These are phyloP conservation scores for Cheilosia vernalis DNA, from an alignment of 2,888 invertebrate species.

Conservation along the genomic window DNA sequence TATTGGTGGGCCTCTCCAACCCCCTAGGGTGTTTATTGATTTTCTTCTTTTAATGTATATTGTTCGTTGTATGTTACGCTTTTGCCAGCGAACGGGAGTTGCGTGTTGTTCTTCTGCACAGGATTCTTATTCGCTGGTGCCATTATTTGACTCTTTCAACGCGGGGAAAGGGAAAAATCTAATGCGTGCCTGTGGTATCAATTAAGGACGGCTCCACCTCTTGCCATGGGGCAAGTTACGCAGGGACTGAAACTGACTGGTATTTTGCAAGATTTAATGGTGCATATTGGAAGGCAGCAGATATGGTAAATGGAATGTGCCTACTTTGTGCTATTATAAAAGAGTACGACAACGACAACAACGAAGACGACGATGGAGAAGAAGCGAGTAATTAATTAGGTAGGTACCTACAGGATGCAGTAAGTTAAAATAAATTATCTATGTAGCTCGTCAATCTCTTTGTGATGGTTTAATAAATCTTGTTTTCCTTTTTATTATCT, in stretches of 20 bases:
- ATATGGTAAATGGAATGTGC: conserved; percentile 50
- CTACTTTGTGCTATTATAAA: conserved; percentile 19
- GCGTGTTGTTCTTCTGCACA: not conserved
- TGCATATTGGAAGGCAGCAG: conserved; percentile 50
- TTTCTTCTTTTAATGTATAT: conserved; percentile 34
- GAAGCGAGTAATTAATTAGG: conserved; percentile 56
- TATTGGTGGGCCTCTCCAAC: not conserved
- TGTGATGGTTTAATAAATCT: conserved; percentile 42
- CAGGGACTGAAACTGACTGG: conserved; percentile 58
- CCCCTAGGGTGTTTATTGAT: conserved; percentile 33
- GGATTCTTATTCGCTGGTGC: conserved; percentile 1
- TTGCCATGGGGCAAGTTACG: not conserved
- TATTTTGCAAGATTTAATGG: conserved; percentile 57
- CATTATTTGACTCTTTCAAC: not conserved
- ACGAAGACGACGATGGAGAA: conserved; percentile 1
- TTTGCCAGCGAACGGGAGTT: conserved; percentile 12
- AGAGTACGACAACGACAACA: conserved; percentile 1
- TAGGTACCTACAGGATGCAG: conserved; percentile 37
- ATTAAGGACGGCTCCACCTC: conserved; percentile 44
- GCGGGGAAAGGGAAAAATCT: not conserved
- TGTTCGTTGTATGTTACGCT: conserved; percentile 16
- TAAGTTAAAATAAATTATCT: conserved; percentile 62
- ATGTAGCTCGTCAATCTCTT: conserved; percentile 8
- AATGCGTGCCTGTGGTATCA: conserved; percentile 70
- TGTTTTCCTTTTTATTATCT: conserved; percentile 17